These are phyloP conservation scores for Acropora yongei DNA, from an alignment of 64 coral and sea anemone species.

Conservation along the genomic window DNA sequence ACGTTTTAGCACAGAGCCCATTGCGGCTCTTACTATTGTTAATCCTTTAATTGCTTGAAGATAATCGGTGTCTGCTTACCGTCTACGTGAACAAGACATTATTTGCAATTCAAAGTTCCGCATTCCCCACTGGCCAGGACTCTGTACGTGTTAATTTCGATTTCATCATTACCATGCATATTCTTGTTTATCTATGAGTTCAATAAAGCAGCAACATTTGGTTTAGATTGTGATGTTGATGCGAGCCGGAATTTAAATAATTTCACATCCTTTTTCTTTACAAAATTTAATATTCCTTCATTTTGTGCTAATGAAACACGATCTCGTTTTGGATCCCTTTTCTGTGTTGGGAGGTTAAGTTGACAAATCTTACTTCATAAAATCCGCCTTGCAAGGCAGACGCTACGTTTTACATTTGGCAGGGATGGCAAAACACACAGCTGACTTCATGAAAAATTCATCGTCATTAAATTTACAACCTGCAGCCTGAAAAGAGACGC, in stretches of 20 bases:
- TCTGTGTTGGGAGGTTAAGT: neutral
- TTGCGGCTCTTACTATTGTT: neutral
- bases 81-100: neutral
- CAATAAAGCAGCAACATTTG: neutral
- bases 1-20: neutral
- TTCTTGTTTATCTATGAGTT: neutral
- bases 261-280: neutral
- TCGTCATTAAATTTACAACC: constrained; percentile 34
- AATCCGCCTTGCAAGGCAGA: neutral
- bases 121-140: too few relatives aligned
- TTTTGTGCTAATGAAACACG: neutral
- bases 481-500: constrained; percentile 35
- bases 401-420: constrained; percentile 38
- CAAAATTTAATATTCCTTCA: neutral
- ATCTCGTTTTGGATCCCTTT: neutral
- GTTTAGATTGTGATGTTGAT: neutral
- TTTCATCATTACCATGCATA: neutral
- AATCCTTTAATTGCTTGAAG: neutral
- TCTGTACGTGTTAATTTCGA: neutral
- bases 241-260: neutral
- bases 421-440: constrained; percentile 36
- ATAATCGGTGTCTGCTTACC: neutral
- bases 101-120: too few relatives aligned
- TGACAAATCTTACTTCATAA: constrained; percentile 9
- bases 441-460: constrained; percentile 35